Conservation (phyloP, 2,888 invertebrate species). For the Timandra comae region DNA sequence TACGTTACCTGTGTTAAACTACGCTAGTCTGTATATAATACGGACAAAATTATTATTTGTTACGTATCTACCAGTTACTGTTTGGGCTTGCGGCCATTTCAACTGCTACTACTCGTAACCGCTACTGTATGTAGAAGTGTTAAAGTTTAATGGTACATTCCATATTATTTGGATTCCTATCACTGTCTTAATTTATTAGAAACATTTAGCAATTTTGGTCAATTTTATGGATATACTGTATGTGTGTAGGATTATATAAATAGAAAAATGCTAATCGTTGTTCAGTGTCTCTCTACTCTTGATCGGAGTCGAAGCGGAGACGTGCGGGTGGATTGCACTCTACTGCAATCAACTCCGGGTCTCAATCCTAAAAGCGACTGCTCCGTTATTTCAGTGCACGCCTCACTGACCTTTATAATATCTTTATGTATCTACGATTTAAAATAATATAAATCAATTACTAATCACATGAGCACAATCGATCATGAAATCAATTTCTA, state of each 20-base stretch:
- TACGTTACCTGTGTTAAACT: slow-evolving; percentile 34
- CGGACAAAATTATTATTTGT: slow-evolving; percentile 37
- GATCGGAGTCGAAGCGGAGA: slow-evolving; percentile 16
- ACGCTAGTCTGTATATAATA: slow-evolving; percentile 51
- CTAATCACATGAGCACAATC: slow-evolving; percentile 56
- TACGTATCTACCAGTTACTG: no score
- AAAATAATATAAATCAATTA: background rate
- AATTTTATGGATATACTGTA: slow-evolving; percentile 58
- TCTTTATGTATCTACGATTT: slow-evolving; percentile 50
- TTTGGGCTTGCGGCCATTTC: slow-evolving; percentile 39
- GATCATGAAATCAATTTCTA: slow-evolving; percentile 47
- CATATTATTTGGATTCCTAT: slow-evolving; percentile 8
- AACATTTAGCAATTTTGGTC: slow-evolving; percentile 62
- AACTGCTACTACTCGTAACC: slow-evolving; percentile 29
- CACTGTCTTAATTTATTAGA: slow-evolving; percentile 26
- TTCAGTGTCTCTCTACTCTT: slow-evolving; percentile 32
- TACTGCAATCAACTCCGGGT: slow-evolving; percentile 12
- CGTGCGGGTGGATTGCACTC: slow-evolving; percentile 5
- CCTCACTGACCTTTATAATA: slow-evolving; percentile 37
- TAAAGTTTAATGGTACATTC: slow-evolving; percentile 20
- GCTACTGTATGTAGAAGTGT: slow-evolving; percentile 25
- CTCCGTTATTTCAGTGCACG: slow-evolving; percentile 45
- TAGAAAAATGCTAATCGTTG: slow-evolving; percentile 46
- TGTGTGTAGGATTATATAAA: slow-evolving; percentile 49
- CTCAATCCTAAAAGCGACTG: slow-evolving; percentile 16